phyloP scores from a whole-genome alignment of 2,797 vertebrate species.

The Tragelaphus eurycerus region DNA sequence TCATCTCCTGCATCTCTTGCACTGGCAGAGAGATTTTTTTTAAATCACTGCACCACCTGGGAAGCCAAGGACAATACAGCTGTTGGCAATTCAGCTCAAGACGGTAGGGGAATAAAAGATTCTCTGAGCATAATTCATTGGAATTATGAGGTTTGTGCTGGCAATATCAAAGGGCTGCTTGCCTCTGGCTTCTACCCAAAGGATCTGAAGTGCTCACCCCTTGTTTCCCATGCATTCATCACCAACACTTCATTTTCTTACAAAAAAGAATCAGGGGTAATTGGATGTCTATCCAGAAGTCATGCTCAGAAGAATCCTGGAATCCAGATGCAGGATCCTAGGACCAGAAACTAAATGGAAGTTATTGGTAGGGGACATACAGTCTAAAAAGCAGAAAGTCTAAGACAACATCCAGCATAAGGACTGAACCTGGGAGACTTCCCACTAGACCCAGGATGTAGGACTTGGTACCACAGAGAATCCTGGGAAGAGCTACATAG shows the following conservation, averaged over 20 bases:
- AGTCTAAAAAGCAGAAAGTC: background rate
- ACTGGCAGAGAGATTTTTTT: background rate
- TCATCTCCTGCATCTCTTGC: rapidly evolving
- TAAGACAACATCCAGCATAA: background rate
- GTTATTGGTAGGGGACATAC: background rate
- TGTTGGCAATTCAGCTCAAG: background rate
- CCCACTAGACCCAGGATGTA: background rate
- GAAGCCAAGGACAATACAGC: background rate
- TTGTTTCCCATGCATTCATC: background rate
- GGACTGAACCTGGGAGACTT: background rate
- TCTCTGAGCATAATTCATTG: background rate
- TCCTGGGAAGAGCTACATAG: background rate
- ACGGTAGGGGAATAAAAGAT: background rate
- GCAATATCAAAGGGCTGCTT: background rate
- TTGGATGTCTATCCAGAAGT: background rate
- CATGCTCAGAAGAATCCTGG: background rate
- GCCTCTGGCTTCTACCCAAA: background rate
- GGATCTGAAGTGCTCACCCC: background rate
- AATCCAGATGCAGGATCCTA: background rate
- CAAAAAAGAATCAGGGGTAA: background rate
- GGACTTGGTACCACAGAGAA: background rate
- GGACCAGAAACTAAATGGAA: background rate
- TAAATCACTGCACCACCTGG: background rate
- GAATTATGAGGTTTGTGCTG: background rate
- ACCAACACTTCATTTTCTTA: background rate